Evolutionary conservation across 1,140 invertebrate genomes (phyloP).

Genomic region (Drosophila melanogaster): DNA sequence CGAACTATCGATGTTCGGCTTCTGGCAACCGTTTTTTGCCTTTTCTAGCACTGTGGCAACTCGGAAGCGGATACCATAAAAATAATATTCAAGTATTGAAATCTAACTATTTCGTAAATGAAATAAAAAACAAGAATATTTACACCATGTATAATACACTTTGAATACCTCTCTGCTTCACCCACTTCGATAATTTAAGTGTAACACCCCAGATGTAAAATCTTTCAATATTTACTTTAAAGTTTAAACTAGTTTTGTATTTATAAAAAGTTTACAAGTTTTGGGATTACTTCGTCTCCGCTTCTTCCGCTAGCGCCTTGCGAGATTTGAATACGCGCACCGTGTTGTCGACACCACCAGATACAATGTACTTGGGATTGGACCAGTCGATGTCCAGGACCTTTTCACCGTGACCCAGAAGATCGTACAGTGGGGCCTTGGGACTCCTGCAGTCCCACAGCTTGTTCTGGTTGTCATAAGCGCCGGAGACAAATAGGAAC

Average conservation of each 20-base stretch:
- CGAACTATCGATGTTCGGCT: not conserved
- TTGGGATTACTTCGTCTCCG: slow-evolving; percentile 53
- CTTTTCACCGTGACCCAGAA: slow-evolving; percentile 97
- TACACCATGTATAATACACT: no score
- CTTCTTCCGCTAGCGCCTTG: slow-evolving; percentile 62
- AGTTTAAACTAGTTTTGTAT: slow-evolving; percentile 24
- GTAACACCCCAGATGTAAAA: no score
- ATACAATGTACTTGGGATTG: slow-evolving; percentile 93
- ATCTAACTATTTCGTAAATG: no score
- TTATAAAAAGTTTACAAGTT: slow-evolving; percentile 20
- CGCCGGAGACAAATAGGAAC: slow-evolving; percentile 95
- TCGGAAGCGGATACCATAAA: not conserved
- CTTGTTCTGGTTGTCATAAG: slow-evolving; percentile 96
- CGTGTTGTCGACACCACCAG: slow-evolving; percentile 97
- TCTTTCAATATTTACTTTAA: slow-evolving; percentile 24
- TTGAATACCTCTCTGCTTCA: no score
- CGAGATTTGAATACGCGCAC: slow-evolving; percentile 94
- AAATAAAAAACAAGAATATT: no score
- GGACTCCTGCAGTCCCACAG: slow-evolving; percentile 98
- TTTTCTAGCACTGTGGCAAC: not conserved
- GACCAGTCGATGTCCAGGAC: slow-evolving; percentile 97
- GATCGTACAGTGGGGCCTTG: slow-evolving; percentile 95
- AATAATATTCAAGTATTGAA: no score
- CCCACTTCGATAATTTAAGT: no score
- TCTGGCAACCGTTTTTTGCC: not conserved